Base-by-base conservation (phyloP, 37 sponge, comb jelly and placozoan genomes). In the Halisarca cf. caerulea region DNA sequence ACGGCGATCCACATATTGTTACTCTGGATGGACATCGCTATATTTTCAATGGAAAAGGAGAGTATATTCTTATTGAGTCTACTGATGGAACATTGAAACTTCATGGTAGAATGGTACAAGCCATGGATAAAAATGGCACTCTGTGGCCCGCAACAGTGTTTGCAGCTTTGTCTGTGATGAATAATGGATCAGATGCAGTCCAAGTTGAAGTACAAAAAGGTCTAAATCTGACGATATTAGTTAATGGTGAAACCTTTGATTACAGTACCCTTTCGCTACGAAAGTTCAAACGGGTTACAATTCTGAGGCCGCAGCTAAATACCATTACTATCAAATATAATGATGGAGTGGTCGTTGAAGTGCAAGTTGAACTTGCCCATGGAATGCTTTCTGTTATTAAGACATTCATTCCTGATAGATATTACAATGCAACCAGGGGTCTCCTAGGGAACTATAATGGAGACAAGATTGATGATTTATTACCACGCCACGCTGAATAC, bases 1-100 rank as follows among this genome's bases (percentile, higher is more conserved):
- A n/a, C 58, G 90, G 90, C 2, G 90, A 89, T 69, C 90, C 90
- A 35, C 90, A 89, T 55, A 18, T 89, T 15, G 57, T 85, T 4
- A 85, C 90, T 37, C 86, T 85, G 35, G 90, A 89, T 75, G 90
- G 90, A 36, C 40, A 78, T n/a, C 30, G 81, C 78, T 89, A 89
- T 74, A 89, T 86, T 17, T 89, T 89, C 78, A 89, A 89, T 85
- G 90, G 90, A 14, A 81, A 74, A 39, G 90, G 90, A 81, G 90
- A 89, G 68, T 89, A 66, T 35, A 75, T 41, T 23, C 41, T 89
- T 20, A 59, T 85, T 74, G 78, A 81, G 30, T 75, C 83, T 2
- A 20, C 17, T 0, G 82, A 89, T 38, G 78, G 47, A 24, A 44
- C 25, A 7, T 81, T 89, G 53, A 71, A 58, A 37, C 74, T 89